phyloP scores from a whole-genome alignment of 1,140 invertebrate genomes.

The Dufourea novaeangliae region DNA sequence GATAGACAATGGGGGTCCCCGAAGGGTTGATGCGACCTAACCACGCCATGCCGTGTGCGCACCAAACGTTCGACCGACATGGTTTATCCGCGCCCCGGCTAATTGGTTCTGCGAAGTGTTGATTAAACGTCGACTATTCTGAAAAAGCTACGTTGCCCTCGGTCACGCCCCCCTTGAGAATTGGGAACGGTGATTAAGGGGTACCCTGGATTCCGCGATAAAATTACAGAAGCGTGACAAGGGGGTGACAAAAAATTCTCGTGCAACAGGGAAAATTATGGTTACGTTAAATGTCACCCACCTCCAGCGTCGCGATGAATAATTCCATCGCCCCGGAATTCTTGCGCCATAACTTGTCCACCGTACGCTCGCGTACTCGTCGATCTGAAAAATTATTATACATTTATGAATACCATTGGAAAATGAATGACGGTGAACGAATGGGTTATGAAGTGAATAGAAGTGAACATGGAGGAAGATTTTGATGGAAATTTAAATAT shows the following conservation, averaged over 20 bases:
- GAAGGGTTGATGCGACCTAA: conserved; percentile 47
- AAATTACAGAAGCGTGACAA: neutral
- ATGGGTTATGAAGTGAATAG: neutral
- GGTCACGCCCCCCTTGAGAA: neutral
- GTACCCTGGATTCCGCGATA: too few relatives aligned
- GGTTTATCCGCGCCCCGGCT: conserved; percentile 34
- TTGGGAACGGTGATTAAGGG: neutral
- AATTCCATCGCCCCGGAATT: conserved; percentile 82
- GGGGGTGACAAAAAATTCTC: neutral
- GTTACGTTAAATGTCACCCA: conserved; percentile 63
- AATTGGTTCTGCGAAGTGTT: conserved; percentile 37
- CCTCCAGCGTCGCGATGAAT: conserved; percentile 83
- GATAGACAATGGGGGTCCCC: conserved; percentile 37
- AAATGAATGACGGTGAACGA: neutral
- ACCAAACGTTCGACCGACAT: conserved; percentile 49
- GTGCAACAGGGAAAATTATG: neutral
- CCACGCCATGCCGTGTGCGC: conserved; percentile 43
- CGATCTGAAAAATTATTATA: conserved; percentile 81
- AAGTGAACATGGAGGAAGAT: too few relatives aligned
- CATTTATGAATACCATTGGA: neutral
- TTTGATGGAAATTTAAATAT: too few relatives aligned
- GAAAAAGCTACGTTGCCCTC: neutral
- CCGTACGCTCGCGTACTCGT: conserved; percentile 82
- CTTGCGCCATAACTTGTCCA: conserved; percentile 83
- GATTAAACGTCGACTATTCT: conserved; percentile 10